These are phyloP conservation scores for Tryphoninae sp. DNA, from an alignment of 2,888 invertebrate species.

Conservation along the genomic window DNA sequence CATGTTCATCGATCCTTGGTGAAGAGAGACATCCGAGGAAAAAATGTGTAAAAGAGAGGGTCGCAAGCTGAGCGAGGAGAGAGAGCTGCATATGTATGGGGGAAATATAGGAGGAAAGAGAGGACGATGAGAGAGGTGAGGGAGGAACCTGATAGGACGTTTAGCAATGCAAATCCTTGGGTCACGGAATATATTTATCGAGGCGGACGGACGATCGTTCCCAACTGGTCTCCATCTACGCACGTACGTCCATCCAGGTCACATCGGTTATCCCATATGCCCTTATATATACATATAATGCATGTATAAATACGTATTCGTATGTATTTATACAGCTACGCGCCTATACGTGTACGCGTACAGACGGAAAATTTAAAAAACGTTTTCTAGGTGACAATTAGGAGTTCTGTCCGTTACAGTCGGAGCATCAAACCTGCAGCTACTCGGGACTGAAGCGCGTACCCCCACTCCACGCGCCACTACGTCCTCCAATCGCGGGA, in stretches of 20 bases:
- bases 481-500: too few relatives aligned
- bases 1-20: background rate
- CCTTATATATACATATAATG: background rate
- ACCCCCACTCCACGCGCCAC: too few relatives aligned
- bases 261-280: constrained; percentile 29
- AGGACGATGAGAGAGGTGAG: constrained; percentile 26
- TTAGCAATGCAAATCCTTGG: constrained; percentile 72
- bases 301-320: constrained; percentile 20
- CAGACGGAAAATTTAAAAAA: too few relatives aligned
- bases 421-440: too few relatives aligned
- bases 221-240: constrained; percentile 49
- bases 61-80: background rate
- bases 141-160: constrained; percentile 66
- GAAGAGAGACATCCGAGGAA: constrained; percentile 4
- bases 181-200: constrained; percentile 63
- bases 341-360: too few relatives aligned
- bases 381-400: too few relatives aligned
- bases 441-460: too few relatives aligned
- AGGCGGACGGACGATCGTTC: constrained; percentile 52
- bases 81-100: background rate
- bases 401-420: too few relatives aligned
- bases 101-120: background rate
- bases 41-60: constrained; percentile 45
- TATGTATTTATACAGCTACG: too few relatives aligned
- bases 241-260: constrained; percentile 44